phyloP scores from a whole-genome alignment of 2,113 vertebrate genomes.

The Leuciscus idus region DNA sequence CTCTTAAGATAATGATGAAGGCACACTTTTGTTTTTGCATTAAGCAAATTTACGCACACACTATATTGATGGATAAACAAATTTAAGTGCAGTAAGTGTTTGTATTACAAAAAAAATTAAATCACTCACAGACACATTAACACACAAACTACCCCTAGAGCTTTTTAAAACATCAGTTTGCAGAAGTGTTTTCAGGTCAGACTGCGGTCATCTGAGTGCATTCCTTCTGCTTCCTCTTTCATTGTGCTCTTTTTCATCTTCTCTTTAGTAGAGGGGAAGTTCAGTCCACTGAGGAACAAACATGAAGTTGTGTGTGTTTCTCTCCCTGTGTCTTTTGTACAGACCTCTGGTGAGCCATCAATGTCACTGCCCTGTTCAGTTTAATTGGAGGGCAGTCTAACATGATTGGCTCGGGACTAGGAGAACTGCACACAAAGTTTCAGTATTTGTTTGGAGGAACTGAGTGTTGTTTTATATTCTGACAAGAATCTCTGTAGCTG shows the following conservation, averaged over 20 bases:
- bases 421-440: not conserved
- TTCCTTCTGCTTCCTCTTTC: conserved; percentile 37
- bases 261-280: conserved; percentile 37
- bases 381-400: conserved; percentile 20
- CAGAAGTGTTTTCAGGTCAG: conserved; percentile 13
- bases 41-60: not conserved
- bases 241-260: conserved; percentile 36
- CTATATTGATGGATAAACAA: not conserved
- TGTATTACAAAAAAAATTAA: not conserved
- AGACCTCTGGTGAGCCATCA: not conserved
- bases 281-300: conserved; percentile 10
- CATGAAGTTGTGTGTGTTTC: not conserved
- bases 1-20: not conserved
- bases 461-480: not conserved
- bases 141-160: not conserved
- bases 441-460: not conserved
- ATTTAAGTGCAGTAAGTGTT: not conserved
- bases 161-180: conserved; percentile 11
- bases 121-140: not conserved
- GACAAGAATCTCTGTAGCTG: not conserved
- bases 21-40: not conserved
- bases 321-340: not conserved
- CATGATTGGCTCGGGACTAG: not conserved
- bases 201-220: conserved; percentile 24
- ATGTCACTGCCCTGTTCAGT: not conserved